These are phyloP conservation scores for Ptychobarbus kaznakovi DNA, from an alignment of 2,797 vertebrate genomes.

Conservation along the genomic window DNA sequence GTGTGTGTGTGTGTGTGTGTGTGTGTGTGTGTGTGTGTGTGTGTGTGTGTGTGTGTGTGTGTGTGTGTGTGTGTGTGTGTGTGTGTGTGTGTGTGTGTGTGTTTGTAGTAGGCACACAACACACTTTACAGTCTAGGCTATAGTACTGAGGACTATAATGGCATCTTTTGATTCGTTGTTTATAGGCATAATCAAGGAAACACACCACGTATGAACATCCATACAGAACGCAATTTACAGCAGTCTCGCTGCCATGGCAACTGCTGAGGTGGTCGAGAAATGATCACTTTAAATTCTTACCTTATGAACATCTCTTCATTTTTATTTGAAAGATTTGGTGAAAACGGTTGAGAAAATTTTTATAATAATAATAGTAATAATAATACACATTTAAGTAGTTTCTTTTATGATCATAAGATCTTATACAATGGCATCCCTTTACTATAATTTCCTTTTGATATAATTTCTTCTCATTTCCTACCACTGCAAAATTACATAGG, in stretches of 20 bases:
- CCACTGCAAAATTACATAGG: neutral
- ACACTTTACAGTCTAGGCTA: conserved; percentile 15
- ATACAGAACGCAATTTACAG: conserved; percentile 12
- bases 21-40: neutral
- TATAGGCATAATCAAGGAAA: conserved; percentile 34
- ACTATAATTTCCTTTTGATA: neutral
- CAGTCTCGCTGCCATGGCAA: conserved; percentile 45
- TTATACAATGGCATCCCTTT: neutral
- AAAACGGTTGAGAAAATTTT: neutral
- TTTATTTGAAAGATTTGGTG: neutral
- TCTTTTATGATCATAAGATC: neutral
- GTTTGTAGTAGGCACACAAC: neutral
- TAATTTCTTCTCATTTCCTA: neutral
- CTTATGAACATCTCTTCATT: neutral
- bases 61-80: neutral
- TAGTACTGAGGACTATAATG: neutral
- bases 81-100: neutral
- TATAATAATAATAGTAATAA: neutral
- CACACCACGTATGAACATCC: conserved; percentile 35
- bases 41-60: neutral
- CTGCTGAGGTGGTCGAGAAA: conserved; percentile 21
- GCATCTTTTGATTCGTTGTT: conserved; percentile 20
- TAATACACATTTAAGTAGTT: neutral
- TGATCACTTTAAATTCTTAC: conserved; percentile 18
- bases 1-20: neutral